Evolutionary conservation across 2,888 invertebrate genomes (phyloP), one percentile per base, ranked within the genome.

Genomic region (Callosobruchus maculatus): DNA sequence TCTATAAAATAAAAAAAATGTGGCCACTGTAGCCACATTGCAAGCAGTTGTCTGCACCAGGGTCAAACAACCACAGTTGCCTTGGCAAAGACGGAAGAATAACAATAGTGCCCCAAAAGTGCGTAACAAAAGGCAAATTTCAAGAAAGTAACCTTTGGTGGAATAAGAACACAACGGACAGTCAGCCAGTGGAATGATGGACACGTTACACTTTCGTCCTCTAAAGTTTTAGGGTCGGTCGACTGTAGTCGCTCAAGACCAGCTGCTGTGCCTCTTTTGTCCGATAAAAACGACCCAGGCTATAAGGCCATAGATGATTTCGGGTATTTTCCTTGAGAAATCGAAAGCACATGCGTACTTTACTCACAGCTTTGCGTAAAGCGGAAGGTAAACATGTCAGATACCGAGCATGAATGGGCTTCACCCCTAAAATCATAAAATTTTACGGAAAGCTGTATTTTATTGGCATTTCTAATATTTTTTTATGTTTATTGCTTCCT

Each of bases 51-150:
- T 18, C 49, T 49, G 13, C 49, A 49, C n/a, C n/a, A n/a, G 49
- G 49, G 49, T 49, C 49, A 49, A 49, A 7, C 49, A 49, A 49
- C 13, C 49, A n/a, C 26, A 26, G 67, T n/a, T n/a, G 67, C 68
- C 21, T 21, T 21, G 68, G 13, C 68, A 68, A 68, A 68, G 22
- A 7, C 7, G 21, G 68, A 21, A 21, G 2, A 21, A 68, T 68
- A 68, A 68, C 68, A 68, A 68, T 68, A 68, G 67, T 9, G 9
- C 5, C 68, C 68, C 22, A 31, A 70, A 26, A 67, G 67, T 22
- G 66, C 72, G 22, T 72, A 67, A 67, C 72, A 72, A 67, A 72
- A 67, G 72, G 18, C 22, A 20, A 72, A 72, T 72, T 72, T 72
- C 3, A 49, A 72, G 72, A 22, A 49, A 70, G 70, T 70, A 70